Conservation (phyloP, 1,140 invertebrate genomes). For the Scaptomyza hsui region DNA sequence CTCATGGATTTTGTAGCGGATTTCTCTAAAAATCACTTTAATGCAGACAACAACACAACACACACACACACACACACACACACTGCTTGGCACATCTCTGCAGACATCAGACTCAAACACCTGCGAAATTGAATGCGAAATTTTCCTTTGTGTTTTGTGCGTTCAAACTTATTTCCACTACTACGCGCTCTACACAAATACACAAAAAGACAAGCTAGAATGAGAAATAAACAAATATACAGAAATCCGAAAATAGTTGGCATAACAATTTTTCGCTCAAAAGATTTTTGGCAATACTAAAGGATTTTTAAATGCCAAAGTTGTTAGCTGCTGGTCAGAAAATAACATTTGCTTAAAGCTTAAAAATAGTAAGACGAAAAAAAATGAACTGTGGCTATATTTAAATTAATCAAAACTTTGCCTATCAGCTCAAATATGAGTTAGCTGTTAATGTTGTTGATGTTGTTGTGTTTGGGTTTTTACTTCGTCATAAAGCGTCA, state of each 20-base stretch:
- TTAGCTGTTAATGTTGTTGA: slow-evolving; percentile 7
- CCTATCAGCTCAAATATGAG: slow-evolving; percentile 45
- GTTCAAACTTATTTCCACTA: slow-evolving; percentile 57
- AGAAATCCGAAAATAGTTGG: slow-evolving; percentile 61
- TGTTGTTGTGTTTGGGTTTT: slow-evolving; percentile 47
- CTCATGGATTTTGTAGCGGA: no score
- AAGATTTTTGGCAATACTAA: slow-evolving; percentile 70
- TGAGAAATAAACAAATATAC: slow-evolving; percentile 1
- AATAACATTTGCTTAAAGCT: no score
- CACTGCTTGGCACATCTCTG: slow-evolving; percentile 24
- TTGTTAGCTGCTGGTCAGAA: slow-evolving; percentile 18
- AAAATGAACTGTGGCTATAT: slow-evolving; percentile 14
- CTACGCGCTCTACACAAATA: slow-evolving; percentile 5
- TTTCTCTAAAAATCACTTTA: slow-evolving; percentile 52
- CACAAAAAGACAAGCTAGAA: not conserved
- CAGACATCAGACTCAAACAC: slow-evolving; percentile 66
- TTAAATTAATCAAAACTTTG: slow-evolving; percentile 76
- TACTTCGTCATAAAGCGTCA: slow-evolving; percentile 72
- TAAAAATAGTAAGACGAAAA: slow-evolving; percentile 6
- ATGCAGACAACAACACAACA: slow-evolving; percentile 25
- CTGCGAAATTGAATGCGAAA: slow-evolving; percentile 80
- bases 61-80: not conserved
- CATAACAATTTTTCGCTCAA: slow-evolving; percentile 66
- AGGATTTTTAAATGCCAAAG: slow-evolving; percentile 54
- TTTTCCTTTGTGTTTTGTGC: slow-evolving; percentile 67